Evolutionary conservation across 2,113 vertebrate genomes (phyloP), one percentile per base, ranked within the genome.

Genomic region (Megatriorchis doriae): DNA sequence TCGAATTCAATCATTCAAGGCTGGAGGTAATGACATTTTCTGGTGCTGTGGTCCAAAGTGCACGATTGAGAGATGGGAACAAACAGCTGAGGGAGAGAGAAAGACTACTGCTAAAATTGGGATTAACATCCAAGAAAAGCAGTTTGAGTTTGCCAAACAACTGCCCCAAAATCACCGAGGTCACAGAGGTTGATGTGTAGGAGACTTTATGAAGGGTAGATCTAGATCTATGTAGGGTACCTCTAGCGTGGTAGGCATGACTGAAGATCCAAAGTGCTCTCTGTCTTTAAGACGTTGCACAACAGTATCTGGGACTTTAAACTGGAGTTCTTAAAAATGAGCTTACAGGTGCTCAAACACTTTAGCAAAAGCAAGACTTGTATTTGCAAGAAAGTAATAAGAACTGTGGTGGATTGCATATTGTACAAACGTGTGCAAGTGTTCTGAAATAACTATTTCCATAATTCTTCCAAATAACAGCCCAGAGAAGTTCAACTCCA

Each of bases 151-250:
- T 65, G 7, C 29, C 8, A 58, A 52, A 42, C 32, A 16, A 13
- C 13, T 0, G 0, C 7, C 12, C 12, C 1, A 0, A 47, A 86
- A 73, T 73, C 29, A 43, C 20, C 0, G 2, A 29, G 21, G 19
- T 77, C 26, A 32, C 4, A 45, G 25, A 65, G 31, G 9, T 2
- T 48, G 66, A 21, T 11, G 21, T 48, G 23, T 15, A 48, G 27
- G 31, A 81, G 42, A 26, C 84, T 87, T 84, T 84, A 22, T 36
- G 45, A 84, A 81, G 34, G 48, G 17, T 17, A 45, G 31, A 20
- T 73, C 10, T 53, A 53, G 52, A 53, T 29, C 52, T 53, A 7
- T 29, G 52, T 29, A 29, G 52, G 26, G 52, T 16, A 31, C 10
- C 12, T 66, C 18, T 22, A 34, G 21, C 1, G 1, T 8, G 29